phyloP scores from a whole-genome alignment of 2,113 vertebrate genomes.

The Seriola rivoliana region DNA sequence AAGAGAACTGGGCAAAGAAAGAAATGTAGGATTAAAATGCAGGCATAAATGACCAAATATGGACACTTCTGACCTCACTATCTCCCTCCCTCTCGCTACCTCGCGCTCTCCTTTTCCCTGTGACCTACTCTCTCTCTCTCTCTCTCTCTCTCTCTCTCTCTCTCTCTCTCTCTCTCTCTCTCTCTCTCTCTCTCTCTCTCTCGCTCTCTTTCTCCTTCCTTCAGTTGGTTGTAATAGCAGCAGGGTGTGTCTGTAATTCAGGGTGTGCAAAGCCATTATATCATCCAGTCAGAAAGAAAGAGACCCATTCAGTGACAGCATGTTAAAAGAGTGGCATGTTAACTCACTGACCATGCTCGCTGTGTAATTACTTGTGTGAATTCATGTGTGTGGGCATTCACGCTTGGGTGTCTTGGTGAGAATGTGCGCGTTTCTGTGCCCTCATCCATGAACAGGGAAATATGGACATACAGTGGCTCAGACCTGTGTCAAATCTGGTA shows the following conservation, averaged over 20 bases:
- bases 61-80: conserved; percentile 77
- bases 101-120: conserved; percentile 39
- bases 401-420: background rate
- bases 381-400: conserved; percentile 49
- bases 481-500: conserved; percentile 17
- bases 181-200: conserved; percentile 41
- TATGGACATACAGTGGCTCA: background rate
- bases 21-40: conserved; percentile 46
- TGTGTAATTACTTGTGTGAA: conserved; percentile 46
- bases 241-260: conserved; percentile 80
- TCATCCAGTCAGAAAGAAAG: conserved; percentile 72
- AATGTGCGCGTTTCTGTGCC: conserved; percentile 7
- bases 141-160: conserved; percentile 27
- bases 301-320: conserved; percentile 66
- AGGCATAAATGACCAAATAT: conserved; percentile 81
- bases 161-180: conserved; percentile 41
- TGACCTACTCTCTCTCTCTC: conserved; percentile 60
- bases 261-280: conserved; percentile 77
- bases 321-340: conserved; percentile 56
- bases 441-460: background rate
- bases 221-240: conserved; percentile 67
- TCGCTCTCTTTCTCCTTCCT: conserved; percentile 33
- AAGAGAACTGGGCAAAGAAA: conserved; percentile 28
- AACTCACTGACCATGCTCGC: conserved; percentile 47
- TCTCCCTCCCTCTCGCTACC: conserved; percentile 48